A percentile compares a stretch with the other conserved stretches of the same genome.
Evolutionary conservation across 1,140 invertebrate genomes (phyloP).

Genomic region (Drosophila lini): DNA sequence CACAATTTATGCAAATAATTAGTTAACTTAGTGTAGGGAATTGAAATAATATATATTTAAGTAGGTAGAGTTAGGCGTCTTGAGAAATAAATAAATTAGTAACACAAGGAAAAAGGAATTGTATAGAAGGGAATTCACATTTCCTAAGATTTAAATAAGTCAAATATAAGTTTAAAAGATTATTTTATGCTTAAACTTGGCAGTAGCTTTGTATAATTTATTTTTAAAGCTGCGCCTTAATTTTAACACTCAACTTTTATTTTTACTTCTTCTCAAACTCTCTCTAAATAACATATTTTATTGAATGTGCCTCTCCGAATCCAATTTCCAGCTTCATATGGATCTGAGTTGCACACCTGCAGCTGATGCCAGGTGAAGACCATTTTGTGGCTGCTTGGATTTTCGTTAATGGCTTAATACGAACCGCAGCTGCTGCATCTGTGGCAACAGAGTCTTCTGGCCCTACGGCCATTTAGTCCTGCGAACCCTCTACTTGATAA

Average conservation of each 20-base stretch:
- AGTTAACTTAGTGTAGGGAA: no score
- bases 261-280: neutral
- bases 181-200: no score
- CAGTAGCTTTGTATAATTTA: no score
- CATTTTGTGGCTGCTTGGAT: slow-evolving; percentile 38
- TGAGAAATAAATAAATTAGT: no score
- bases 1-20: neutral
- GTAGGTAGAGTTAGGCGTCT: neutral
- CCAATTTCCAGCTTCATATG: neutral
- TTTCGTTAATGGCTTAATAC: slow-evolving; percentile 32
- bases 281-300: neutral
- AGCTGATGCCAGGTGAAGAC: neutral
- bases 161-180: no score
- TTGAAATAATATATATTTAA: neutral
- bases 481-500: neutral
- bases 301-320: neutral
- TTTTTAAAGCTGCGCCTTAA: neutral
- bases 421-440: slow-evolving; percentile 24
- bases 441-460: slow-evolving; percentile 6
- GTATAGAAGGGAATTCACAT: neutral
- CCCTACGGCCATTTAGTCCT: neutral
- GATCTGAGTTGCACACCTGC: neutral
- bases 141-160: no score
- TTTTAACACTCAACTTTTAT: neutral
- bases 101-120: no score